Conservation (phyloP, 2,113 vertebrate species). For the Oncorhynchus kisutch region DNA sequence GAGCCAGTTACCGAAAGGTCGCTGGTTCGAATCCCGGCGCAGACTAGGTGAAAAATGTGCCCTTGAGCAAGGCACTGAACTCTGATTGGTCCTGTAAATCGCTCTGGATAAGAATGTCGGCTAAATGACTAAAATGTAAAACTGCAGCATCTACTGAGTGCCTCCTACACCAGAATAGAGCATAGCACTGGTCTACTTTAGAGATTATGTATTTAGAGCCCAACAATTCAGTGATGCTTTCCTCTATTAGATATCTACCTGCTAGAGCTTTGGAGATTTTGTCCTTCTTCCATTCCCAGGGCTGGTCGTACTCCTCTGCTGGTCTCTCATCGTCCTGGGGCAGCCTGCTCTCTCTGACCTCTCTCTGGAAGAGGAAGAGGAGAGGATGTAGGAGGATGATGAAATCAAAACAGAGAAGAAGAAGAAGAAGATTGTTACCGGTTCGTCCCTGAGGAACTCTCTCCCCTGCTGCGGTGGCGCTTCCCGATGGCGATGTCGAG, state of each 20-base stretch:
- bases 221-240: background rate
- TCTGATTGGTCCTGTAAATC: too few relatives aligned
- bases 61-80: too few relatives aligned
- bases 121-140: too few relatives aligned
- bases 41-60: too few relatives aligned
- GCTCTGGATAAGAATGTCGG: too few relatives aligned
- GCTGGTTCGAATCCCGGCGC: too few relatives aligned
- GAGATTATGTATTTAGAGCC: conserved; percentile 79
- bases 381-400: too few relatives aligned
- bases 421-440: too few relatives aligned
- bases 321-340: conserved; percentile 95
- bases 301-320: conserved; percentile 94
- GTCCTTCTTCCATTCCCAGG: conserved; percentile 97
- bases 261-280: conserved; percentile 87
- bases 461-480: conserved; percentile 14
- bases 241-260: conserved; percentile 67
- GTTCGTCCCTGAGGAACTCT: conserved; percentile 8
- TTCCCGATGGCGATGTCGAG: conserved; percentile 25
- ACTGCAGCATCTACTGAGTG: background rate
- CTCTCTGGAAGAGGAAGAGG: conserved; percentile 48
- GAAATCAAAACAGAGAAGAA: too few relatives aligned
- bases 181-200: conserved; percentile 65
- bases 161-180: background rate
- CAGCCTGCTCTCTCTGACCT: conserved; percentile 86
- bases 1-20: too few relatives aligned